Evolutionary conservation across 2,113 vertebrate species (phyloP).

Genomic region (Ageneiosus marmoratus): DNA sequence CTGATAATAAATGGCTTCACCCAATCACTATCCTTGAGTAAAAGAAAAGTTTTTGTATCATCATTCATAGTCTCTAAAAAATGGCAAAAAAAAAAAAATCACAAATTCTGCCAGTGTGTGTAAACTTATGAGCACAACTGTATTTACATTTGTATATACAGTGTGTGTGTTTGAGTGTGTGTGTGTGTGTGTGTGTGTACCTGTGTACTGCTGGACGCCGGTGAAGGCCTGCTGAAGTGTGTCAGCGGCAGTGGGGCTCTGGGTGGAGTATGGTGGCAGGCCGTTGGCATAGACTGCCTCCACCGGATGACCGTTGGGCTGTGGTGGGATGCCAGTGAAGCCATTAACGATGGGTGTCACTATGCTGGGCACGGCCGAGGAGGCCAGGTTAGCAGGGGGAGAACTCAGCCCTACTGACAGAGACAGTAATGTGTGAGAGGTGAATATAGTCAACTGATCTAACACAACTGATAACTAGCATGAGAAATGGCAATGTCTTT

Average conservation of each 20-base stretch:
- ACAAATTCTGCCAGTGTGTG: no score
- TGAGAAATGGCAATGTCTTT: not conserved
- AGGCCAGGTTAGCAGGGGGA: constrained; percentile 78
- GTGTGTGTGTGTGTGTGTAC: constrained; percentile 55
- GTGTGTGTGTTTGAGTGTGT: not conserved
- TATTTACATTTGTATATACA: not conserved
- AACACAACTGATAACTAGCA: not conserved
- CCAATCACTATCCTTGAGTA: no score
- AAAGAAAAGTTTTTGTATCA: no score
- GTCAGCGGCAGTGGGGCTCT: constrained; percentile 83
- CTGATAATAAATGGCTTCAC: no score
- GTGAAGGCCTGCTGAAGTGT: constrained; percentile 84
- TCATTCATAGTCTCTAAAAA: no score
- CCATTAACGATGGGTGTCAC: constrained; percentile 81
- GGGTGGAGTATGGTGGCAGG: constrained; percentile 82
- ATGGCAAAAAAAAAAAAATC: no score
- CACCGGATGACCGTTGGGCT: constrained; percentile 79
- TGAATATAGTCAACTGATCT: not conserved
- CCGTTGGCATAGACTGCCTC: constrained; percentile 84
- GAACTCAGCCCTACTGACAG: constrained; percentile 77
- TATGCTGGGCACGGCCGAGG: constrained; percentile 76
- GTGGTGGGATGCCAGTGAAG: constrained; percentile 79
- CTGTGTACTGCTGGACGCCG: constrained; percentile 87
- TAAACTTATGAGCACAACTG: no score
- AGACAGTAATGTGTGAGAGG: not conserved